Conservation (phyloP, 2,113 vertebrate genomes). For the Indri indri region DNA sequence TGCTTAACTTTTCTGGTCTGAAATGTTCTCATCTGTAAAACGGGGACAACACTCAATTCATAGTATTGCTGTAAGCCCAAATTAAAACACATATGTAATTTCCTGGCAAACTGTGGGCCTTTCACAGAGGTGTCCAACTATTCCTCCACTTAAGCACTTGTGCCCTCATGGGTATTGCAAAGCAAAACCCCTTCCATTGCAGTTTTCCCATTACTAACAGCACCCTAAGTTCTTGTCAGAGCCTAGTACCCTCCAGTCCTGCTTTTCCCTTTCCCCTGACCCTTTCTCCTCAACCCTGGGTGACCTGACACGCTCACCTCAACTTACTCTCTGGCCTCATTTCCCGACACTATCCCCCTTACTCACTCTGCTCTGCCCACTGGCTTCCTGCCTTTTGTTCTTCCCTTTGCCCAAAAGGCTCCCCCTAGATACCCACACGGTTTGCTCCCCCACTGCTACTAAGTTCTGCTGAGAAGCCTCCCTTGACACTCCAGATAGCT, state of each 20-base stretch:
- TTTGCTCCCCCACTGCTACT: background rate
- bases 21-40: background rate
- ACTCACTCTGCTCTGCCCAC: background rate
- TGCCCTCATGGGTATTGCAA: background rate
- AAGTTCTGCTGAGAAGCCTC: background rate
- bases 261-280: background rate
- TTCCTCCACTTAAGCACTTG: background rate
- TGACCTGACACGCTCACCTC: background rate
- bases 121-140: background rate
- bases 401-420: background rate
- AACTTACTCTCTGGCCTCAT: background rate
- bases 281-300: background rate
- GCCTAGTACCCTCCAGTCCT: background rate
- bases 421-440: background rate
- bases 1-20: background rate
- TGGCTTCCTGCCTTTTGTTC: background rate
- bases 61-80: background rate
- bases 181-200: background rate
- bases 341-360: background rate
- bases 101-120: background rate
- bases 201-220: background rate
- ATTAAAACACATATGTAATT: background rate
- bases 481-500: background rate
- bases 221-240: background rate
- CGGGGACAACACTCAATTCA: background rate